These are phyloP conservation scores for Papilio aristodemus DNA, from an alignment of 1,140 invertebrate species.

Conservation along the genomic window DNA sequence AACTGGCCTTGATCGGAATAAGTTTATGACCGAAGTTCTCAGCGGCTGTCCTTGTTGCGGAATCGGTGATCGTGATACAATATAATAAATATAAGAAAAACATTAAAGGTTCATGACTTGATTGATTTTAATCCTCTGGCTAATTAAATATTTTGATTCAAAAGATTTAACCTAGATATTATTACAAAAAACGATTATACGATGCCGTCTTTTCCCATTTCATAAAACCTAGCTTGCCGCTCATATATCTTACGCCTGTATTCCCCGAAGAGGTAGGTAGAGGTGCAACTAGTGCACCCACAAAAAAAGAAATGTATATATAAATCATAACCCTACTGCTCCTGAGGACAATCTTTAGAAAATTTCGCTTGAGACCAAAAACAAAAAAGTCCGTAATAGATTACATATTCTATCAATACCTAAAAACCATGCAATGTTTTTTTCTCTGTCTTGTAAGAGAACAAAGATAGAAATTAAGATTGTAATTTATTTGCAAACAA, in stretches of 20 bases:
- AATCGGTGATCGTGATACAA: constrained; percentile 10
- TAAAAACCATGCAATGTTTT: neutral
- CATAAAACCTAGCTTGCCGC: no score
- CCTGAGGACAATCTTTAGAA: no score
- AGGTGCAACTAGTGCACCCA: no score
- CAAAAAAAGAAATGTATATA: no score
- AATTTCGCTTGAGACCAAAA: no score
- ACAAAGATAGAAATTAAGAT: constrained; percentile 3
- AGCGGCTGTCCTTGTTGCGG: constrained; percentile 16
- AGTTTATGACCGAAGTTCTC: constrained; percentile 18
- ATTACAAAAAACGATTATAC: no score
- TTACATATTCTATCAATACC: neutral
- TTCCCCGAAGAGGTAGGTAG: no score
- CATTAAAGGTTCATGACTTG: neutral
- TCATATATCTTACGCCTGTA: no score
- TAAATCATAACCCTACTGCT: no score
- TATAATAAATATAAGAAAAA: constrained; percentile 18
- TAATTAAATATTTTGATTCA: neutral
- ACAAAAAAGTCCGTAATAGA: neutral
- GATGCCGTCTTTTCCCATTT: no score
- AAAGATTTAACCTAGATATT: no score
- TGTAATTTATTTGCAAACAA: constrained; percentile 8
- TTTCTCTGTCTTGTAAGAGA: neutral
- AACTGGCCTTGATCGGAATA: constrained; percentile 10
- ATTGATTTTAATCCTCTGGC: neutral